phyloP scores from a whole-genome alignment of 1,140 invertebrate species.

The Apis mellifera region DNA sequence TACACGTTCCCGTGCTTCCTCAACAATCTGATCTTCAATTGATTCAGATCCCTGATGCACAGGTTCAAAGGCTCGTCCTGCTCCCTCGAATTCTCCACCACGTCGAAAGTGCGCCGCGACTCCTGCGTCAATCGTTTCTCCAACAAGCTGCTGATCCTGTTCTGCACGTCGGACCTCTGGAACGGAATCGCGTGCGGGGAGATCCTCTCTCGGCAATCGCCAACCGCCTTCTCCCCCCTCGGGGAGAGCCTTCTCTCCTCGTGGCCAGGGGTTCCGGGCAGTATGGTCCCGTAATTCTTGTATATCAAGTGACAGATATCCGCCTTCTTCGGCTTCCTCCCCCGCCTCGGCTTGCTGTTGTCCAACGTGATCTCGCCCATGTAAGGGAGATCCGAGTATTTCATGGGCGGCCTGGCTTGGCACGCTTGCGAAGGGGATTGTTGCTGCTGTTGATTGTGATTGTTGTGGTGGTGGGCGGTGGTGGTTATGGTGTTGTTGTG shows the following conservation, averaged over 20 bases:
- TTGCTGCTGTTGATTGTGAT: constrained; percentile 57
- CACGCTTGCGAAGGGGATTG: constrained; percentile 56
- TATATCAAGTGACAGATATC: constrained; percentile 95
- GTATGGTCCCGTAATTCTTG: constrained; percentile 93
- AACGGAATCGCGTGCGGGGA: constrained; percentile 70
- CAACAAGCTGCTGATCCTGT: constrained; percentile 86
- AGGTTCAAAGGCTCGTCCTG: constrained; percentile 91
- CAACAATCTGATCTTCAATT: constrained; percentile 84
- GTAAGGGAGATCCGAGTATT: constrained; percentile 92
- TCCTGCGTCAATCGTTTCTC: constrained; percentile 87
- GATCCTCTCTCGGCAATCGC: constrained; percentile 46
- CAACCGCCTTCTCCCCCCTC: constrained; percentile 41
- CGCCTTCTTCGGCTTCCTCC: constrained; percentile 93
- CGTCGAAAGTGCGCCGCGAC: constrained; percentile 72
- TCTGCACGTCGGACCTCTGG: constrained; percentile 85
- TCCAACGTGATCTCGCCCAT: constrained; percentile 95
- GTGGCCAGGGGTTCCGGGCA: constrained; percentile 86
- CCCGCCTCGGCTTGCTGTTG: constrained; percentile 90
- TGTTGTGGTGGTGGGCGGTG: constrained; percentile 40
- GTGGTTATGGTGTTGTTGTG: constrained; percentile 33
- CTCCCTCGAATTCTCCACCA: constrained; percentile 70
- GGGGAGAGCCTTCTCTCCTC: constrained; percentile 69
- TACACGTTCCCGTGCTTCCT: constrained; percentile 84
- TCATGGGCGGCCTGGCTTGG: constrained; percentile 81
- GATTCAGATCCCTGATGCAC: constrained; percentile 88